Evolutionary conservation across 2,888 invertebrate genomes (phyloP).

Genomic region (Brenthis daphne): DNA sequence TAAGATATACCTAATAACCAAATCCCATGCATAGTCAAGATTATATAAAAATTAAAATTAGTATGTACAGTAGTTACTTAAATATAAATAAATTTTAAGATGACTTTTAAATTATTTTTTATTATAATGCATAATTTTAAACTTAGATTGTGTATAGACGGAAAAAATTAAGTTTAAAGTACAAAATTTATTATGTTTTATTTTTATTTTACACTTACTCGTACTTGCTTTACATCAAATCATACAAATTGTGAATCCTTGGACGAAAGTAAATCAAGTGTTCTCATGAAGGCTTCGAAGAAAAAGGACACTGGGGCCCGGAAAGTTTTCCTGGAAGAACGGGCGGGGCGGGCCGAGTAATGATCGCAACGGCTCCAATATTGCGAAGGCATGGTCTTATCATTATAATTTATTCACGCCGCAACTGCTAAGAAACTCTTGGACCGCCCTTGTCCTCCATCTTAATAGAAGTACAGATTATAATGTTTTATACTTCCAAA

Average conservation of each 20-base stretch:
- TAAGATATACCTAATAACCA: no score
- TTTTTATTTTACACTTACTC: no score
- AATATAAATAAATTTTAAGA: no score
- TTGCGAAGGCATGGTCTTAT: constrained; percentile 73
- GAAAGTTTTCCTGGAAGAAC: constrained; percentile 31
- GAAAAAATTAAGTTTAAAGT: no score
- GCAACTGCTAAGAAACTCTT: constrained; percentile 54
- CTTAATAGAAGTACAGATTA: constrained; percentile 27
- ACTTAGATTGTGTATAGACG: no score
- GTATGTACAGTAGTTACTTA: no score
- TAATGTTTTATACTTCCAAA: constrained; percentile 10
- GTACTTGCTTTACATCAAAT: neutral
- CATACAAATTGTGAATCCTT: constrained; percentile 9
- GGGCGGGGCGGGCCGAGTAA: constrained; percentile 39
- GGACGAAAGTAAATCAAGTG: constrained; percentile 41
- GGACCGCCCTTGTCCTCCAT: constrained; percentile 28
- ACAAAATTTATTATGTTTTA: no score
- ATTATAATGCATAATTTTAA: no score
- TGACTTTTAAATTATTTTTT: no score
- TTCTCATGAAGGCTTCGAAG: constrained; percentile 25
- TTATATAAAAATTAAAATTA: no score
- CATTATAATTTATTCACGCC: constrained; percentile 79
- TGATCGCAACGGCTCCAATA: constrained; percentile 79
- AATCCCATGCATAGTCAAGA: no score
- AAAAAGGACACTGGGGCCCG: constrained; percentile 31